Conservation (phyloP, 2,888 invertebrate species). For the Chorisops tibialis region DNA sequence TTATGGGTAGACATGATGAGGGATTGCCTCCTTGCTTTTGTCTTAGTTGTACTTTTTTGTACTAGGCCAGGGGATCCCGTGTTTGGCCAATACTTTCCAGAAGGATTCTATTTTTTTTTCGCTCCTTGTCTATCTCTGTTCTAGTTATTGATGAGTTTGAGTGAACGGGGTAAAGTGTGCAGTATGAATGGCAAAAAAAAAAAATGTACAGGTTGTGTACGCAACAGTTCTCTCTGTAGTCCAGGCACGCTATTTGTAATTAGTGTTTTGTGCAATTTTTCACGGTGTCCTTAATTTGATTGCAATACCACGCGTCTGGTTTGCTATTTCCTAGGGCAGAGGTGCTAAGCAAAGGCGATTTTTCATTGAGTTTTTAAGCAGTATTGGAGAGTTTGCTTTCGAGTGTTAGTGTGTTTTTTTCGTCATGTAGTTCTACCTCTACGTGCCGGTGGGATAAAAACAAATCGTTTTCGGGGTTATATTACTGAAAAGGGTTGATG, state of each 20-base stretch:
- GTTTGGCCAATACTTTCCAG: too few species aligned
- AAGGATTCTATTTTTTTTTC: neutral
- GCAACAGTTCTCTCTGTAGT: neutral
- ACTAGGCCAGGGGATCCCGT: neutral
- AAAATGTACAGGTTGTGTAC: neutral
- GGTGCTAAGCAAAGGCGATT: constrained; percentile 22
- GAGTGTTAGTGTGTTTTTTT: neutral
- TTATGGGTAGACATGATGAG: constrained; percentile 36
- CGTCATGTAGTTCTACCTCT: neutral
- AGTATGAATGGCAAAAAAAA: neutral
- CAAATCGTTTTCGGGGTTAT: constrained; percentile 20
- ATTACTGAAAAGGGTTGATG: constrained; percentile 31
- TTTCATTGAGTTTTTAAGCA: neutral
- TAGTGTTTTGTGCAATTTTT: constrained; percentile 31
- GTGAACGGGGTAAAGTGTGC: neutral
- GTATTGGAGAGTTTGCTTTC: too few species aligned
- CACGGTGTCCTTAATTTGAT: constrained; percentile 32
- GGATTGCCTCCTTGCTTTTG: constrained; percentile 35
- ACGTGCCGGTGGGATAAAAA: constrained; percentile 16
- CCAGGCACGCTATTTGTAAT: constrained; percentile 23
- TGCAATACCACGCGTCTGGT: constrained; percentile 12
- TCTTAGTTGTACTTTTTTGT: constrained; percentile 25
- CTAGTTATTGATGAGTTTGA: constrained; percentile 24
- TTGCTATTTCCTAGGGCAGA: neutral
- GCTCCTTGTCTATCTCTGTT: constrained; percentile 6